A percentile compares a stretch with the other conserved stretches of the same genome.
Evolutionary conservation across 2,113 vertebrate species (phyloP).

Genomic region (human): DNA sequence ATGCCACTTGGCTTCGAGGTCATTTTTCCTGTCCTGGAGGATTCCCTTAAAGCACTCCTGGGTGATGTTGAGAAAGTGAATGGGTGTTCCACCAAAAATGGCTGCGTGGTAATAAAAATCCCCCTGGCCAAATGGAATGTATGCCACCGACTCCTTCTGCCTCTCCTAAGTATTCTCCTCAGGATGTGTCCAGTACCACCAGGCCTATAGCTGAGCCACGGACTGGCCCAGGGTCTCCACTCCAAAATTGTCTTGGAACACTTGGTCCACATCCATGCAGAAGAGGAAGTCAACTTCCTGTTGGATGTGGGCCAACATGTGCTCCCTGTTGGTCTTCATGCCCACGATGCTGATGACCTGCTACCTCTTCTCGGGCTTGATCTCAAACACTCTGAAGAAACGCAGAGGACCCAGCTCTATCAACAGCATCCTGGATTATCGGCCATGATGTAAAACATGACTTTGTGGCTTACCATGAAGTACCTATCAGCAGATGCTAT

Average conservation of each 20-base stretch:
- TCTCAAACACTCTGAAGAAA: constrained; percentile 66
- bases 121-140: constrained; percentile 72
- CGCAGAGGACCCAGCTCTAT: constrained; percentile 68
- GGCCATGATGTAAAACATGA: constrained; percentile 81
- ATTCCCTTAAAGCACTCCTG: constrained; percentile 76
- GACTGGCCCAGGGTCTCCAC: constrained; percentile 77
- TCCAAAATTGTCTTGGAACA: constrained; percentile 76
- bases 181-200: constrained; percentile 68
- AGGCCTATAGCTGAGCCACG: constrained; percentile 80
- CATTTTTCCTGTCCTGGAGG: constrained; percentile 72
- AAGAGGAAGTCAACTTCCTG: constrained; percentile 81
- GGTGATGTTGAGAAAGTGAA: constrained; percentile 75
- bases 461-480: constrained; percentile 81
- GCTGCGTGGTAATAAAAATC: constrained; percentile 82
- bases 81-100: constrained; percentile 78
- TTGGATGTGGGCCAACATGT: constrained; percentile 63
- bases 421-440: constrained; percentile 73
- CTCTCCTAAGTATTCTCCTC: constrained; percentile 75
- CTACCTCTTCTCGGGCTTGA: constrained; percentile 74
- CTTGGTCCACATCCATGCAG: constrained; percentile 82
- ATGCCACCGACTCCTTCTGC: constrained; percentile 63
- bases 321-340: constrained; percentile 79
- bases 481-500: constrained; percentile 74
- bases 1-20: constrained; percentile 80
- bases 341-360: constrained; percentile 83